These are phyloP conservation scores for Helicoverpa zea DNA, from an alignment of 1,140 invertebrate genomes.

Conservation along the genomic window DNA sequence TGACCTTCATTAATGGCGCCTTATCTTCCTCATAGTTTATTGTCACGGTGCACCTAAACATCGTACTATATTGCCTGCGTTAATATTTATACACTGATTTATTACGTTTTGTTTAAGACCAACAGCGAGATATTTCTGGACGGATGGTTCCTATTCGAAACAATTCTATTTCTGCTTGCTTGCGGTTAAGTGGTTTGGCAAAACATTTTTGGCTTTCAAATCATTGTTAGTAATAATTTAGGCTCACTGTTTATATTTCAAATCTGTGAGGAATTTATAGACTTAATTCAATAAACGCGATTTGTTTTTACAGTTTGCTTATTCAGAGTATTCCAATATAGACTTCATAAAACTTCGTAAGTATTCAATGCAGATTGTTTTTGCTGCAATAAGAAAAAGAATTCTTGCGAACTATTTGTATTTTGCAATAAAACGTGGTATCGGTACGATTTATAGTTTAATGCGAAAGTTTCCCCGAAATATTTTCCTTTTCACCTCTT, in stretches of 20 bases:
- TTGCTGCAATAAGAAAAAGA: neutral
- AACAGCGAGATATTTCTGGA: neutral
- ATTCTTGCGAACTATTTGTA: neutral
- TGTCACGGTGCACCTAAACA: conserved; percentile 38
- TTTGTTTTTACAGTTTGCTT: neutral
- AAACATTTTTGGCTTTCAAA: neutral
- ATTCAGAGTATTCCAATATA: neutral
- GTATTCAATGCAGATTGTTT: too few relatives aligned
- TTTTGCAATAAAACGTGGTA: neutral
- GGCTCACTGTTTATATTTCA: neutral
- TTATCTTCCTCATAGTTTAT: conserved; percentile 46
- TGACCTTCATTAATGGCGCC: conserved; percentile 34
- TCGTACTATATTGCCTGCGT: conserved; percentile 14
- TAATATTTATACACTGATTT: conserved; percentile 35
- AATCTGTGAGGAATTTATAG: conserved; percentile 8
- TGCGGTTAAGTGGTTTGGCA: neutral
- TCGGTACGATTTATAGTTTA: conserved; percentile 2
- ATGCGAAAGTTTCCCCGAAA: conserved; percentile 15
- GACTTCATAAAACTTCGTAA: neutral
- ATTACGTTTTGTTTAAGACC: conserved; percentile 29
- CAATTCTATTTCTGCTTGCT: neutral
- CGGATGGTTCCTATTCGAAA: neutral
- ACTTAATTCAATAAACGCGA: conserved; percentile 6
- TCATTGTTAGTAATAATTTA: neutral
- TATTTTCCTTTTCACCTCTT: conserved; percentile 17